Conservation (phyloP, 2,888 invertebrate species). For the Tiliacea citrago region DNA sequence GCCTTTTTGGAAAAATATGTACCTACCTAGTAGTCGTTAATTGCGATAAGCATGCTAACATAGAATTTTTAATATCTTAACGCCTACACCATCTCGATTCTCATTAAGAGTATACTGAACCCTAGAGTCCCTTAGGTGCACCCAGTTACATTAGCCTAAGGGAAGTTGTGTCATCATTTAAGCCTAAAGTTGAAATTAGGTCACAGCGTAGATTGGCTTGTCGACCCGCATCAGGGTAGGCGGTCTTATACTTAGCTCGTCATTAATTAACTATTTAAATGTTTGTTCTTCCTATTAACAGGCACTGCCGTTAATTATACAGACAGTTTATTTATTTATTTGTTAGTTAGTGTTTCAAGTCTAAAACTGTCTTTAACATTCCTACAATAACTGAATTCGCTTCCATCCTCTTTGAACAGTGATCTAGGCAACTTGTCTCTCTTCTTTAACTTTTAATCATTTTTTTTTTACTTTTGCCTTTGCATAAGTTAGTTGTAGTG, state of each 20-base stretch:
- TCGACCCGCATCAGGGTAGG: conserved; percentile 40
- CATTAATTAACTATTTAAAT: conserved; percentile 42
- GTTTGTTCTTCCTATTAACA: neutral
- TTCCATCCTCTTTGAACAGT: neutral
- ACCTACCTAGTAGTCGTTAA: neutral
- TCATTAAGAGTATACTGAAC: conserved; percentile 36
- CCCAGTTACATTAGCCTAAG: conserved; percentile 44
- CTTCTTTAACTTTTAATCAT: too few species aligned
- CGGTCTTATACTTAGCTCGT: conserved; percentile 29
- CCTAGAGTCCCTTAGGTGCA: conserved; percentile 45
- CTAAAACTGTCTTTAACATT: neutral
- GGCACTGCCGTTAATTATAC: neutral
- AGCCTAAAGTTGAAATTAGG: conserved; percentile 55
- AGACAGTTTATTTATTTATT: neutral
- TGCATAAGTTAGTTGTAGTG: neutral
- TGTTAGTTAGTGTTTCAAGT: neutral
- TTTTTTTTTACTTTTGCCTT: too few species aligned
- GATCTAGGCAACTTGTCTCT: neutral
- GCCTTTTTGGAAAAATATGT: too few species aligned
- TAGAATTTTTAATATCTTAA: conserved; percentile 5
- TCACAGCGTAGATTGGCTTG: conserved; percentile 52
- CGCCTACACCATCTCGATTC: conserved; percentile 12
- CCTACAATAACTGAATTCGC: neutral
- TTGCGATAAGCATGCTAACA: conserved; percentile 1
- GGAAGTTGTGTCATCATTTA: conserved; percentile 52